A percentile compares a stretch with the other conserved stretches of the same genome.
These are phyloP conservation scores for Eupithecia vulgata DNA, from an alignment of 2,888 invertebrate genomes.

Conservation along the genomic window DNA sequence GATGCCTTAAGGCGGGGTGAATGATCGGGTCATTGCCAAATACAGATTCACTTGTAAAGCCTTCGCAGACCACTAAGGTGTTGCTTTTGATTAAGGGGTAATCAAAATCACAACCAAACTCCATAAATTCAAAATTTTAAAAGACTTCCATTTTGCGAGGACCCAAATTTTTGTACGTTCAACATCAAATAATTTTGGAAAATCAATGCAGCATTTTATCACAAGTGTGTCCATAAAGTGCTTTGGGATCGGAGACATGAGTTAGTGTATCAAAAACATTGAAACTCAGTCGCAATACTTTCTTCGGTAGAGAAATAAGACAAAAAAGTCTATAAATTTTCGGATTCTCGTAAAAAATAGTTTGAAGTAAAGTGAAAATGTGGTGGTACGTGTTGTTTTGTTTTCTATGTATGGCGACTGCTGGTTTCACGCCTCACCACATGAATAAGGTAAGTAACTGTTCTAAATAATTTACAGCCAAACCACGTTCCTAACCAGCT, in stretches of 20 bases:
- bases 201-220: conserved; percentile 69
- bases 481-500: conserved; percentile 36
- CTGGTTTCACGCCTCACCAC: conserved; percentile 49
- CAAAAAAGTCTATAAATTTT: neutral
- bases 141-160: conserved; percentile 20
- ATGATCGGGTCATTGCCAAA: conserved; percentile 82
- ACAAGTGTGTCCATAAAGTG: conserved; percentile 65
- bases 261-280: conserved; percentile 77
- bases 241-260: conserved; percentile 67
- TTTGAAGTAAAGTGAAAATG: conserved; percentile 47
- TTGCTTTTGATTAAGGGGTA: conserved; percentile 53
- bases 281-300: conserved; percentile 64
- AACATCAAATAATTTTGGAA: conserved; percentile 20
- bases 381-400: conserved; percentile 58
- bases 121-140: conserved; percentile 42
- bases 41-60: conserved; percentile 66
- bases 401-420: conserved; percentile 55
- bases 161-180: conserved; percentile 23
- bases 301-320: conserved; percentile 43
- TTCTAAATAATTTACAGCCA: conserved; percentile 43
- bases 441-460: conserved; percentile 62
- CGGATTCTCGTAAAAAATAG: neutral
- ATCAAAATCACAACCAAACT: conserved; percentile 40
- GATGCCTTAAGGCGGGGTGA: conserved; percentile 56
- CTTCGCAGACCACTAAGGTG: conserved; percentile 69